Percentiles rank a stretch among this genome's conserved stretches.
These are phyloP conservation scores for Myiopsitta monachus DNA, from an alignment of 2,113 vertebrate species.

Conservation along the genomic window DNA sequence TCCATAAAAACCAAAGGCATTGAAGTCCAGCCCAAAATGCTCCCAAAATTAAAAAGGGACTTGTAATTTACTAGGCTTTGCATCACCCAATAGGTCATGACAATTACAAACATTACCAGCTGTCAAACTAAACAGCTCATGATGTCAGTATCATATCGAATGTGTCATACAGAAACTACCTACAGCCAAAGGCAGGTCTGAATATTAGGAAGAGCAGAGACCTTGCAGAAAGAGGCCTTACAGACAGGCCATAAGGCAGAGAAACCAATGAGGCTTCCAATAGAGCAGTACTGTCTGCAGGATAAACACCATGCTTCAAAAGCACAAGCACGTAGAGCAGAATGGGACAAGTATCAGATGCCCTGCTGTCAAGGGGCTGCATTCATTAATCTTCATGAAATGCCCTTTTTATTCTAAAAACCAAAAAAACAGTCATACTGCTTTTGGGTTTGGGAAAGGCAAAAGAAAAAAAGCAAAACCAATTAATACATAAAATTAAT, in stretches of 20 bases:
- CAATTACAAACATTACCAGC: not conserved
- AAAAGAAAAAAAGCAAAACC: not conserved
- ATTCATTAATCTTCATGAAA: not conserved
- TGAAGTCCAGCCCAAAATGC: not conserved
- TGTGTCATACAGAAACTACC: not conserved
- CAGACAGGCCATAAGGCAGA: not conserved
- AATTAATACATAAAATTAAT: not conserved
- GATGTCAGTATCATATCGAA: not conserved
- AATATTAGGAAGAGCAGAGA: not conserved
- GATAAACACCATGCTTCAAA: not conserved
- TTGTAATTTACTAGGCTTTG: not conserved
- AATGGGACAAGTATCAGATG: not conserved
- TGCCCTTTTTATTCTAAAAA: not conserved
- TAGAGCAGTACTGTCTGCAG: not conserved
- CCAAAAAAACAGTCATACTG: not conserved
- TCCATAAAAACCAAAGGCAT: not conserved
- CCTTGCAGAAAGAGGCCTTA: not conserved
- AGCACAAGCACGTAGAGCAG: not conserved
- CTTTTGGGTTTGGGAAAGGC: not conserved
- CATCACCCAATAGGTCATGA: not conserved
- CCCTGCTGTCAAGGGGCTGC: not conserved
- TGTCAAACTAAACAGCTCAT: not conserved
- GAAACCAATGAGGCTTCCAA: not conserved
- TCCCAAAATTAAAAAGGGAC: not conserved
- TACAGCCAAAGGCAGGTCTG: not conserved